Evolutionary conservation across 2,888 invertebrate species (phyloP).

Genomic region (Drosophila diplacantha): DNA sequence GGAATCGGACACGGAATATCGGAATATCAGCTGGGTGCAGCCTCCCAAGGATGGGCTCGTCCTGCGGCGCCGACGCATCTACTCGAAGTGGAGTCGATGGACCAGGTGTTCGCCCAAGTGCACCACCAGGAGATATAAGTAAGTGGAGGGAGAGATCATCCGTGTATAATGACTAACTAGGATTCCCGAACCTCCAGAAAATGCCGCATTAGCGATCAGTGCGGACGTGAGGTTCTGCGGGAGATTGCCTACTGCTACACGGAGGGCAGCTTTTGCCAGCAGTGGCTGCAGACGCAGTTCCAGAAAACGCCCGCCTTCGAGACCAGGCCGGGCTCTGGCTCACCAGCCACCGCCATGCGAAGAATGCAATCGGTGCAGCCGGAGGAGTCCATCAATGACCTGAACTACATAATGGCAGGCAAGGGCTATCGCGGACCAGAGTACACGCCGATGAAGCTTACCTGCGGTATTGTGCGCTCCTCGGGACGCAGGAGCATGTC

Average conservation of each 20-base stretch:
- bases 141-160: constrained; percentile 36
- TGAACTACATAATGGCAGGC: constrained; percentile 75
- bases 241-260: constrained; percentile 92
- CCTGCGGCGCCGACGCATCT: constrained; percentile 78
- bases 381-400: constrained; percentile 63
- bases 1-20: constrained; percentile 60
- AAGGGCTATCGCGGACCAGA: constrained; percentile 77
- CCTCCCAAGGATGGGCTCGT: constrained; percentile 65
- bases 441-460: constrained; percentile 77
- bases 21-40: constrained; percentile 47
- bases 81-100: constrained; percentile 91
- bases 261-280: constrained; percentile 89
- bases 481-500: constrained; percentile 75
- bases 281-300: constrained; percentile 80
- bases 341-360: constrained; percentile 60
- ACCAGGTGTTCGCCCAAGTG: constrained; percentile 88
- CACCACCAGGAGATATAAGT: constrained; percentile 87
- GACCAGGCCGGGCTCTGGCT: constrained; percentile 45
- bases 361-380: constrained; percentile 57
- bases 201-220: constrained; percentile 86
- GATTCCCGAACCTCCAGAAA: constrained; percentile 79
- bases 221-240: constrained; percentile 86
- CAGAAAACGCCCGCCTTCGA: constrained; percentile 74
- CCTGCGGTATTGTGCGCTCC: constrained; percentile 75
- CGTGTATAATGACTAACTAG: background rate